These are phyloP conservation scores for Monoplex corrugatus DNA, from an alignment of 2,888 invertebrate species.

Conservation along the genomic window DNA sequence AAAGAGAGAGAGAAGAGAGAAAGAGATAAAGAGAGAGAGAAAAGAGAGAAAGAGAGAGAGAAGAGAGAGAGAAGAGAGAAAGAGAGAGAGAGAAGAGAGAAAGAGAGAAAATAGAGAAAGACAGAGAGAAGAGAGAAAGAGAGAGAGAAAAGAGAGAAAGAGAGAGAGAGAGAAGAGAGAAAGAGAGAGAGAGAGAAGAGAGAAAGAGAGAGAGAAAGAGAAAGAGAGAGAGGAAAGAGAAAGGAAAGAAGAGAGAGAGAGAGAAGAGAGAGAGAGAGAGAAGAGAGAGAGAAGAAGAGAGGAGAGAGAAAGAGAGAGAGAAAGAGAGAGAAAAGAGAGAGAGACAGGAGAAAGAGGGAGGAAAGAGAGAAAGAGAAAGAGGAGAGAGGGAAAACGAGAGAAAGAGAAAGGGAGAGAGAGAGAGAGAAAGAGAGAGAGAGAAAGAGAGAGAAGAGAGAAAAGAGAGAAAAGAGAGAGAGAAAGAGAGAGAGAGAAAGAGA, in stretches of 20 bases:
- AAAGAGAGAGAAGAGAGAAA: not conserved
- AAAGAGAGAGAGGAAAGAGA: not conserved
- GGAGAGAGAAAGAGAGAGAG: constrained; percentile 1
- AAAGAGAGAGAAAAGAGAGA: not conserved
- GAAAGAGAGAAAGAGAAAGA: not conserved
- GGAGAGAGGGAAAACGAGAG: not conserved
- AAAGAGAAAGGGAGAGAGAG: not conserved
- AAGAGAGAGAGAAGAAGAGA: no score
- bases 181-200: no score
- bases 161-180: constrained; percentile 13
- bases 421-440: not conserved
- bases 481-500: not conserved
- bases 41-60: not conserved
- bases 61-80: not conserved
- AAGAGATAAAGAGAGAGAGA: not conserved
- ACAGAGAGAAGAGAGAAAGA: not conserved
- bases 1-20: not conserved
- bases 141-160: not conserved
- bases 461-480: not conserved
- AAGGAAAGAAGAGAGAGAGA: no score
- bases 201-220: not conserved
- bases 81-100: no score
- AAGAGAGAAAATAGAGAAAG: not conserved
- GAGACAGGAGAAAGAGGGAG: not conserved
- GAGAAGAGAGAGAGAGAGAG: no score